Percentiles rank a stretch among this genome's conserved stretches.
Evolutionary conservation across 1,140 invertebrate genomes (phyloP).

Genomic region (Nautilus pompilius): DNA sequence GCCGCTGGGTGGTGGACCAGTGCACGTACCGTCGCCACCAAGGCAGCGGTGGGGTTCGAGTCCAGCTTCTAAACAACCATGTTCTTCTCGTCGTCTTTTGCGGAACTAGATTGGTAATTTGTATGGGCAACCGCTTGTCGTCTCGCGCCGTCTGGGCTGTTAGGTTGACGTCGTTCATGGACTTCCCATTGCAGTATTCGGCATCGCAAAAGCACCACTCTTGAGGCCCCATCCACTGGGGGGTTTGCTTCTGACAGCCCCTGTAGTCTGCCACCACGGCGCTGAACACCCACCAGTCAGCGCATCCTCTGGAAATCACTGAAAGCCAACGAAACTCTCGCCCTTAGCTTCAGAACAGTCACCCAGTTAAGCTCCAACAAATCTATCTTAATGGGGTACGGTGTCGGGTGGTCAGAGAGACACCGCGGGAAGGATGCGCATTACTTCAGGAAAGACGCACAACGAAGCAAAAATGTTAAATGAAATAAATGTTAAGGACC

Average conservation of each 20-base stretch:
- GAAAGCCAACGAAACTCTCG: neutral
- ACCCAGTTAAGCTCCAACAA: no score
- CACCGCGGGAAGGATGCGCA: no score
- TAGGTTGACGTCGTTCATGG: neutral
- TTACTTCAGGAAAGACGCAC: no score
- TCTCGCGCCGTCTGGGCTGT: neutral
- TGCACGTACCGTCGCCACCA: slow-evolving; percentile 2
- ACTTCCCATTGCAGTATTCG: slow-evolving; percentile 17
- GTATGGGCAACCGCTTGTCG: neutral
- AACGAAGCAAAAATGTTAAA: no score
- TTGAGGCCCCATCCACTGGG: slow-evolving; percentile 16
- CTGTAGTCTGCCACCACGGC: slow-evolving; percentile 19
- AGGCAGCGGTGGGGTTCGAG: neutral
- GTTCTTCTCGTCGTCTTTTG: no score
- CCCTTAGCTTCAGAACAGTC: neutral
- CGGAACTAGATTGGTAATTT: neutral
- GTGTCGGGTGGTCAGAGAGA: no score
- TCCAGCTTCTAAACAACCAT: no score
- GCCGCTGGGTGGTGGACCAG: neutral
- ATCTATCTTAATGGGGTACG: no score
- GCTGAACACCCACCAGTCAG: slow-evolving; percentile 24
- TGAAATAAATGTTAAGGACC: no score
- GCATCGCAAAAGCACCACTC: slow-evolving; percentile 22
- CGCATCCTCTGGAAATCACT: slow-evolving; percentile 26
- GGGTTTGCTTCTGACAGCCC: slow-evolving; percentile 20